Base-by-base conservation (phyloP, 2,888 invertebrate species). In the Lasius platythorax region DNA sequence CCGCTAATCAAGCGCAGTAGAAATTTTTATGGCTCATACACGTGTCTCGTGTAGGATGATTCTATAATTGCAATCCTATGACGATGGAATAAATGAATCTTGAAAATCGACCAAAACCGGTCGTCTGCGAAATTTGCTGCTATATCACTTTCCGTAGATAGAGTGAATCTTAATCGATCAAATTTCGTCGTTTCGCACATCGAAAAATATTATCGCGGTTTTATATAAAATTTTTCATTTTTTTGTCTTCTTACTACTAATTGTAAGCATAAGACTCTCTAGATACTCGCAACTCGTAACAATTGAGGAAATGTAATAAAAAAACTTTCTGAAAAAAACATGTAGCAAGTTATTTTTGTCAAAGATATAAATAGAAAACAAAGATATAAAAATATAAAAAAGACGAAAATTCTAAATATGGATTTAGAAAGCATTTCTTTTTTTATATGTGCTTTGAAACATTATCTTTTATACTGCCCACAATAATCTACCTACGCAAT, bases 11-110 rank as follows among this genome's bases (percentile, higher is more conserved):
- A 66, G 15, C 23, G 6, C 30, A 9, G 3, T 18, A 3, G 4
- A 76, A n/a, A 68, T 78, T 78, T 67, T 43, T 68, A 43, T 23
- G 23, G 4, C 23, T 66, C 5, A 18, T 50, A 15, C 4, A 23
- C 9, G 63, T 43, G 15, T 61, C 2, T 9, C 28, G 1, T 6
- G 37, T 12, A 11, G 11, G n/a, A 30, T 63, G 2, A 30, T 40
- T 18, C 11, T 12, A 28, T 1, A 9, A 43, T 58, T 15, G 1
- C 8, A 56, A 56, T 40, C 4, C 11, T 30, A 12, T n/a, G 56
- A 56, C n/a, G 5, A 15, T 6, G 18, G 4, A 28, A 18, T 23
- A 37, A 61, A 18, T 23, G 23, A 61, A 63, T 63, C n/a, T 12
- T 8, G 28, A 3, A 50, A 30, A 12, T 15, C 4, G 15, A 43